Evolutionary conservation across 2,797 vertebrate genomes (phyloP).

Genomic region (Brachyalestes nurse): DNA sequence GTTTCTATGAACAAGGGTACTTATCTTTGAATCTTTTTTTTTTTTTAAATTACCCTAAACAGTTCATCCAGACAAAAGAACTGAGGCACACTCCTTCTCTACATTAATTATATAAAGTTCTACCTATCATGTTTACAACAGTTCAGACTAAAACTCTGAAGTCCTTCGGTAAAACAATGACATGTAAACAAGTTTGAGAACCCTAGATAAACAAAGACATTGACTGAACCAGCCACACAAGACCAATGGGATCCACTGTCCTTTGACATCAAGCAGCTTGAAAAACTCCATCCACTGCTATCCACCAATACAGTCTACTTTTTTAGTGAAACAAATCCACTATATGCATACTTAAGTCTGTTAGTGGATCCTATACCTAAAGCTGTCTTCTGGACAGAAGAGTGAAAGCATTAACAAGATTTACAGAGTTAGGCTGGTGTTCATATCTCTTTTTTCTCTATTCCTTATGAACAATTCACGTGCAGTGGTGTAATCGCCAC

Average conservation of each 20-base stretch:
- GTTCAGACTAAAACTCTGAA: background rate
- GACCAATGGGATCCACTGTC: background rate
- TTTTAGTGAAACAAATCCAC: slow-evolving; percentile 4
- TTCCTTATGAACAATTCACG: background rate
- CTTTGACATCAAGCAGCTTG: background rate
- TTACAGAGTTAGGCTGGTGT: slow-evolving; percentile 1
- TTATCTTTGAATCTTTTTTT: background rate
- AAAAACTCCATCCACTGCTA: background rate
- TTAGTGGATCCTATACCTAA: slow-evolving; percentile 2
- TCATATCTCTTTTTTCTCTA: slow-evolving; percentile 30
- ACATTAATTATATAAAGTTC: background rate
- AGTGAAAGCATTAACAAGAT: background rate
- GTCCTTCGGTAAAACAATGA: slow-evolving; percentile 8
- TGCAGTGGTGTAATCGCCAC: background rate
- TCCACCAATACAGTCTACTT: background rate
- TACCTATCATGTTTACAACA: background rate
- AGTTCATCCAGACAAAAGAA: background rate
- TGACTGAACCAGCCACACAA: background rate
- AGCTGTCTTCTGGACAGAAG: background rate
- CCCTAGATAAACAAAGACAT: background rate
- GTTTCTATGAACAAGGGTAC: background rate
- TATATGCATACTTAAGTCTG: background rate
- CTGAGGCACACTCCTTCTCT: background rate
- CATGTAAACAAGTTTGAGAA: slow-evolving; percentile 20
- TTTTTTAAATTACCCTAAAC: too few species aligned